phyloP scores from a whole-genome alignment of 1,140 invertebrate species.

The Lordiphosa collinella region DNA sequence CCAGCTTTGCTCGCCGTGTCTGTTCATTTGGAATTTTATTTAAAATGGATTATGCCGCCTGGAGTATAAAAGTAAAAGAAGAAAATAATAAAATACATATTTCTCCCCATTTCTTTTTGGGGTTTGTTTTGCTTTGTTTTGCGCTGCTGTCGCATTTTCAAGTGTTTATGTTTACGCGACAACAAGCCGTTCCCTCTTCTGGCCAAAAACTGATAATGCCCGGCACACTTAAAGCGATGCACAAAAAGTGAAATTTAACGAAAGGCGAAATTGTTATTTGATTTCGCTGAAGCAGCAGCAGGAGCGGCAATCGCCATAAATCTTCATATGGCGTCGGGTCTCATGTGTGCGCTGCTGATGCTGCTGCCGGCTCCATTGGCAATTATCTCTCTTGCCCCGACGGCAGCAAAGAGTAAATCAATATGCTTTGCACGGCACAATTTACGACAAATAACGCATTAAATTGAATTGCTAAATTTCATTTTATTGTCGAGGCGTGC shows the following conservation, averaged over 20 bases:
- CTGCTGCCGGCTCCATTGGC: constrained; percentile 37
- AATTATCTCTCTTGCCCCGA: constrained; percentile 47
- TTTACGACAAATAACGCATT: constrained; percentile 73
- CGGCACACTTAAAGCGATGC: constrained; percentile 44
- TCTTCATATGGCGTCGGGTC: constrained; percentile 51
- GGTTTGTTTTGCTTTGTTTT: constrained; percentile 26
- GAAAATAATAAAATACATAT: constrained; percentile 41
- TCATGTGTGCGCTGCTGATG: constrained; percentile 37
- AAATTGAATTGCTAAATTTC: constrained; percentile 76
- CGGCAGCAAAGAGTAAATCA: constrained; percentile 50
- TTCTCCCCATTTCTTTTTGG: constrained; percentile 24
- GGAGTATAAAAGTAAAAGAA: constrained; percentile 14
- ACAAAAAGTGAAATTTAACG: constrained; percentile 63
- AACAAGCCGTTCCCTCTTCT: constrained; percentile 30
- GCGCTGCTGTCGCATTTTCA: constrained; percentile 42
- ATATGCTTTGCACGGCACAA: constrained; percentile 54
- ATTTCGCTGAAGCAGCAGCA: constrained; percentile 35
- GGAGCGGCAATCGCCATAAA: constrained; percentile 43
- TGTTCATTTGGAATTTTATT: constrained; percentile 77
- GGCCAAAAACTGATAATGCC: constrained; percentile 27
- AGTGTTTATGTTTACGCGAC: constrained; percentile 69
- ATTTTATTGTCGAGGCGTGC: constrained; percentile 69
- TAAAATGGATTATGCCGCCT: constrained; percentile 71
- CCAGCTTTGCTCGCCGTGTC: constrained; percentile 56
- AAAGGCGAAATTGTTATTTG: constrained; percentile 73